Evolutionary conservation across 2,888 invertebrate species (phyloP).

Genomic region (Hypolimnas misippus): DNA sequence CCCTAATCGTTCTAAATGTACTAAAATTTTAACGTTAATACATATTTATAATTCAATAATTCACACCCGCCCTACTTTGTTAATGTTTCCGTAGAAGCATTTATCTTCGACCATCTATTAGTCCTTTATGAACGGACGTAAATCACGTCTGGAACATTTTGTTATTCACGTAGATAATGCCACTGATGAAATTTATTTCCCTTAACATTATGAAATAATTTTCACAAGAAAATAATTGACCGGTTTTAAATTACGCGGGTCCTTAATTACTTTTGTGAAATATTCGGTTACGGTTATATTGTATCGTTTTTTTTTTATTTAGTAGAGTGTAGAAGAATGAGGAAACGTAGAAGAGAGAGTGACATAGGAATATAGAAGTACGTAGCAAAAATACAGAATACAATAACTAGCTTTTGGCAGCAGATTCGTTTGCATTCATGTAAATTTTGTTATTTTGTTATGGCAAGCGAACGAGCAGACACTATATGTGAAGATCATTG

Average conservation of each 20-base stretch:
- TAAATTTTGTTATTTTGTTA: too few relatives aligned
- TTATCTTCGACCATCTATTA: slow-evolving; percentile 7
- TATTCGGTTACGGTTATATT: background rate
- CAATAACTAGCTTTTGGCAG: too few relatives aligned
- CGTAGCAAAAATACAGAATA: too few relatives aligned
- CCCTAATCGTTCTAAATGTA: too few relatives aligned
- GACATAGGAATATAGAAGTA: too few relatives aligned
- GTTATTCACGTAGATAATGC: slow-evolving; percentile 3
- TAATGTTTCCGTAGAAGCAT: background rate
- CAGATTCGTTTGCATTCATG: too few relatives aligned
- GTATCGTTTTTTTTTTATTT: too few relatives aligned
- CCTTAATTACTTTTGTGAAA: background rate
- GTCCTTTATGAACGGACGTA: slow-evolving; percentile 10
- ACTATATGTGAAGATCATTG: too few relatives aligned
- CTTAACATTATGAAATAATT: slow-evolving; percentile 1
- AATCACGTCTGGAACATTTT: slow-evolving; percentile 5
- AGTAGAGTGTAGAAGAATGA: too few relatives aligned
- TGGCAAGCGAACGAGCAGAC: too few relatives aligned
- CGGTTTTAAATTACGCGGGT: background rate
- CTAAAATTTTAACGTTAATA: too few relatives aligned
- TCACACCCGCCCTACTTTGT: background rate
- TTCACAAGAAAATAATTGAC: background rate
- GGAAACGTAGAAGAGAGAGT: too few relatives aligned
- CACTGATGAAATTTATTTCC: slow-evolving; percentile 7
- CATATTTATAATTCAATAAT: slow-evolving; percentile 2